Base-by-base conservation (phyloP, 2,797 vertebrate species). In the Mormyrops boulengeri region DNA sequence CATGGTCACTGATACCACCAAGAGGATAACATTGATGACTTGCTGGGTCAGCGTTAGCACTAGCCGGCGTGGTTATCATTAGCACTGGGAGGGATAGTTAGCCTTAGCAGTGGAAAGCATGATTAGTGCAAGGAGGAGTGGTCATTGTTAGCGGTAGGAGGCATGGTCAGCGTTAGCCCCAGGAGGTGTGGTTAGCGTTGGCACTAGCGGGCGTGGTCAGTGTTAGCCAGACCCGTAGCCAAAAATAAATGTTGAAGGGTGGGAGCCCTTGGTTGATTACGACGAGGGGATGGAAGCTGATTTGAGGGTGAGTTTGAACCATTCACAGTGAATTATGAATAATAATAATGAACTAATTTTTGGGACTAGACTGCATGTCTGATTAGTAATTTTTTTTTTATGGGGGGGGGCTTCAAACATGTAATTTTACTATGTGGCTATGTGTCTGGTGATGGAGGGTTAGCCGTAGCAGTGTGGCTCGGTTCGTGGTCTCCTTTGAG, bases 401-500 rank as follows among this genome's bases (percentile, higher is more conserved):
- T 12, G 12, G n/a, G 52, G 57, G 26, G 62, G 11, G 1, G 62
- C 8, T 14, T 14, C 66, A 69, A 73, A 17, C 30, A 12, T 17
- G 30, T 73, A 38, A 73, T 73, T 73, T 38, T 73, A 38, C 0
- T 17, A 17, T 38, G 12, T 73, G 66, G 66, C 4, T 38, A 2
- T 38, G 12, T 38, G 30, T 12, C 62, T 69, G 62, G 26, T 34
- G 62, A 34, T 73, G 3, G 34, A 6, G 8, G 12, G 38, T 17
- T 41, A 44, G 30, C 38, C 6, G 8, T 47, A 47, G 38, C 73
- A n/a, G 73, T 9, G 38, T 47, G 19, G 73, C 34, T 80, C 5
- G 38, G 19, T 14, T 85, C 9, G 47, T 17, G 26, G 47, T 85
- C 80, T 92, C 93, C 95, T 94, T 94, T 93, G 93, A 95, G 94